phyloP scores from a whole-genome alignment of 1,140 invertebrate species.

The Anthonomus grandis region DNA sequence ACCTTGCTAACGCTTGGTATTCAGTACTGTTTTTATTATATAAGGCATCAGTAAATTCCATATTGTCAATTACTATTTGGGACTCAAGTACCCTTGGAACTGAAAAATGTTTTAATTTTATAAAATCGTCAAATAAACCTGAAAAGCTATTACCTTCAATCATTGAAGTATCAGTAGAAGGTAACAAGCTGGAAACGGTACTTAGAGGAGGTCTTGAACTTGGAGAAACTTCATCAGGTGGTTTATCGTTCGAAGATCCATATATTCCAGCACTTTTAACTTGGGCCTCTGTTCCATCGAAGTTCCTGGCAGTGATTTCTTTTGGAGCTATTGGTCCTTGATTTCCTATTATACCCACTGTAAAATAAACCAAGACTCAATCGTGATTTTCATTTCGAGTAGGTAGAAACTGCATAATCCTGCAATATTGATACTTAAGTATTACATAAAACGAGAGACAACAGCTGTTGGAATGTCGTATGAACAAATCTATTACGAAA shows the following conservation, averaged over 20 bases:
- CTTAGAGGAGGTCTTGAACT: slow-evolving; percentile 51
- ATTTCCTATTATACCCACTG: slow-evolving; percentile 56
- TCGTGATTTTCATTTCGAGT: no score
- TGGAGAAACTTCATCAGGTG: slow-evolving; percentile 26
- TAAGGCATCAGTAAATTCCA: slow-evolving; percentile 58
- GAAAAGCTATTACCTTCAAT: slow-evolving; percentile 36
- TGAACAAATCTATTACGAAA: no score
- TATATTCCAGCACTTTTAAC: slow-evolving; percentile 36
- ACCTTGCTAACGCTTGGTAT: slow-evolving; percentile 57
- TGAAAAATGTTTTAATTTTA: slow-evolving; percentile 45
- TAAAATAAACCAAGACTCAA: no score
- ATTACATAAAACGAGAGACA: not conserved
- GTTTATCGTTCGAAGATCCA: slow-evolving; percentile 17
- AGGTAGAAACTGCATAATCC: no score
- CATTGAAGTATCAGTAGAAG: slow-evolving; percentile 51
- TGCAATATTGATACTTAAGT: no score
- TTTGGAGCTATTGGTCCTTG: slow-evolving; percentile 49
- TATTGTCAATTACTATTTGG: slow-evolving; percentile 62
- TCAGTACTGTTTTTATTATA: slow-evolving; percentile 58
- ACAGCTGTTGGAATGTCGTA: slow-evolving; percentile 2
- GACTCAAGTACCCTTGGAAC: slow-evolving; percentile 67
- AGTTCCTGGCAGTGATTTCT: slow-evolving; percentile 42
- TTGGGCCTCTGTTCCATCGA: slow-evolving; percentile 31
- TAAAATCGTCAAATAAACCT: not conserved
- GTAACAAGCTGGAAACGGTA: slow-evolving; percentile 50